Evolutionary conservation across 2,888 invertebrate genomes (phyloP), one percentile per base, ranked within the genome.

Genomic region (Thelaira solivaga): DNA sequence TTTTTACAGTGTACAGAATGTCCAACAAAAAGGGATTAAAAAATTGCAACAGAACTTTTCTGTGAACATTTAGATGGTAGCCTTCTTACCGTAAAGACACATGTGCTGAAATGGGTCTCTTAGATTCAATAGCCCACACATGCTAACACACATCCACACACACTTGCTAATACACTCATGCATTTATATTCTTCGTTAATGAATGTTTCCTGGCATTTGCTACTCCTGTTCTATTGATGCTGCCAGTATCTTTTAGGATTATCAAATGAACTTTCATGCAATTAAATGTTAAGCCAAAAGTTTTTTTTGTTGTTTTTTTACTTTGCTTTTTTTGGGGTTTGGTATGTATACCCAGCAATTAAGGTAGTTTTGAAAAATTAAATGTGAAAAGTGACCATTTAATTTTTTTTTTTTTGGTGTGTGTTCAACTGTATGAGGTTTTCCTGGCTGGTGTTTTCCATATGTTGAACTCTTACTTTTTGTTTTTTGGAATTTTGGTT

Each of bases 11-110:
- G 71, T 62, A 29, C 1, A 85, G n/a, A n/a, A n/a, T n/a, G n/a
- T 87, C 86, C 84, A 85, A 84, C 82, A 77, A 11, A 65, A 64
- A 59, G 83, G 85, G 86, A n/a, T n/a, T 86, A 85, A 85, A 85
- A 85, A 85, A 84, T 83, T 83, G 20, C 59, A 68, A 39, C 18
- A 43, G n/a, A 53, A 18, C 20, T 47, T n/a, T 22, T 6, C 20
- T 47, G 36, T 47, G 16, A 47, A 39, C 20, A 64, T 45, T 45
- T 45, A 39, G 34, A 45, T 29, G 7, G 10, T 53, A 13, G 36
- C 18, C 39, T 64, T 62, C 39, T 64, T 47, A 47, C 36, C 72
- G 29, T 29, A 83, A 83, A 84, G 83, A 84, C 82, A 83, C 81
- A 83, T 85, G 82, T 84, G 84, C 76, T 69, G 47, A 68, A 68